Conservation (phyloP, 64 coral and sea anemone genomes). For the Platygyra sinensis region DNA sequence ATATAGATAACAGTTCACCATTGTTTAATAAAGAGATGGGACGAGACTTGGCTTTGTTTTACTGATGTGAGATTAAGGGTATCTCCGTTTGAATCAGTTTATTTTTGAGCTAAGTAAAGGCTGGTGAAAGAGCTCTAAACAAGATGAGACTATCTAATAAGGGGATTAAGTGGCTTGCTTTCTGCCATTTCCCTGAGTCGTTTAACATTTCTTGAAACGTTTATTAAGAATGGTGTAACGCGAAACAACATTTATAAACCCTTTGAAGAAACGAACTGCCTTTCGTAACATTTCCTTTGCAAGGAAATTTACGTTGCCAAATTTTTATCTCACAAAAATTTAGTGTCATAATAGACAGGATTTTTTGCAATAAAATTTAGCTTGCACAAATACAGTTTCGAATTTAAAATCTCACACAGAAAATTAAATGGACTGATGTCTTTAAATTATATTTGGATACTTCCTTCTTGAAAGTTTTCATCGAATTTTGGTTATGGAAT, state of each 20-base stretch:
- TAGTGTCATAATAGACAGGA: too few relatives aligned
- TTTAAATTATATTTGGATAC: not conserved
- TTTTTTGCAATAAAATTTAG: too few relatives aligned
- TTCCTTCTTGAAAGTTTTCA: not conserved
- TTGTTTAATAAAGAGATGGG: slow-evolving; percentile 48
- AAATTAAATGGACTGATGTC: not conserved
- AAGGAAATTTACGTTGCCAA: too few relatives aligned
- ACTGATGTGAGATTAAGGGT: slow-evolving; percentile 25
- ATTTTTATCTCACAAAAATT: too few relatives aligned
- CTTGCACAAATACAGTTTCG: too few relatives aligned
- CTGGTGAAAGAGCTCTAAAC: slow-evolving; percentile 1
- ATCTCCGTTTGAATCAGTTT: slow-evolving; percentile 11
- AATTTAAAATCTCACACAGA: not conserved
- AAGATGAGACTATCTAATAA: not conserved
- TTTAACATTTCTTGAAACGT: not conserved
- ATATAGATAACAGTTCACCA: slow-evolving; percentile 46
- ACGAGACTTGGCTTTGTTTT: slow-evolving; percentile 32
- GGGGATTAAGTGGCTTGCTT: not conserved
- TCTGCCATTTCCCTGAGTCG: too few relatives aligned
- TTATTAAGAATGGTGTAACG: not conserved
- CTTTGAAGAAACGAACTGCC: too few relatives aligned
- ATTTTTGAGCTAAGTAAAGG: slow-evolving; percentile 19
- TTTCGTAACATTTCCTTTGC: too few relatives aligned
- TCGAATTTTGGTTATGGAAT: not conserved
- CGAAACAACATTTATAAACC: too few relatives aligned